A percentile compares a stretch with the other conserved stretches of the same genome.
Evolutionary conservation across 37 sponge, comb jelly and placozoan species (phyloP).

Genomic region (Eunapius fragilis): DNA sequence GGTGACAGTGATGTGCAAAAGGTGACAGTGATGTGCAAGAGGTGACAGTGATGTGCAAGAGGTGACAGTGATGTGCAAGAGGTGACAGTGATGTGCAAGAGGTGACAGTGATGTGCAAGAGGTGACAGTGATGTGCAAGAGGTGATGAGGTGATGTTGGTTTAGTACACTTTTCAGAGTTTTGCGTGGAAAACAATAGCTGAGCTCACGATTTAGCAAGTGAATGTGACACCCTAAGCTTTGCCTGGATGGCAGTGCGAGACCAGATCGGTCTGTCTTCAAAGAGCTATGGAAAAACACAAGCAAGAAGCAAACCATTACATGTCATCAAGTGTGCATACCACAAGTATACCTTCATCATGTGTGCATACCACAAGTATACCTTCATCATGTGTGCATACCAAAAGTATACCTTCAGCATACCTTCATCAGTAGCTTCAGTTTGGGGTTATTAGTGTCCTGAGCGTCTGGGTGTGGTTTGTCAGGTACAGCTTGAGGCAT

Average conservation of each 20-base stretch:
- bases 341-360: no score
- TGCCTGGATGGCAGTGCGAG: constrained; percentile 53
- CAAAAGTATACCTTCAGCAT: neutral
- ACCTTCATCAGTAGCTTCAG: constrained; percentile 20
- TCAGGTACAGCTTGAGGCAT: constrained; percentile 40
- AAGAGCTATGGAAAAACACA: constrained; percentile 67
- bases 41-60: neutral
- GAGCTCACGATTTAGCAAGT: constrained; percentile 30
- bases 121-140: no score
- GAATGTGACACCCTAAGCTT: constrained; percentile 9
- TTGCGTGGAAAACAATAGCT: neutral
- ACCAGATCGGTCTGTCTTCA: constrained; percentile 88
- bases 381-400: neutral
- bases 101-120: no score
- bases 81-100: neutral
- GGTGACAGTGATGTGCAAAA: neutral
- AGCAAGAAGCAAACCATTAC: neutral
- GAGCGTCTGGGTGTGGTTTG: constrained; percentile 44
- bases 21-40: neutral
- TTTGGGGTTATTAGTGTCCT: constrained; percentile 28
- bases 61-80: neutral
- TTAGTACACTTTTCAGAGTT: neutral
- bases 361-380: neutral
- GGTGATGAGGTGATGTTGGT: no score
- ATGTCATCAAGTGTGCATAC: neutral